Evolutionary conservation across 2,888 invertebrate species (phyloP), one percentile per base, ranked within the genome.

Genomic region (Leptopilina syphax): DNA sequence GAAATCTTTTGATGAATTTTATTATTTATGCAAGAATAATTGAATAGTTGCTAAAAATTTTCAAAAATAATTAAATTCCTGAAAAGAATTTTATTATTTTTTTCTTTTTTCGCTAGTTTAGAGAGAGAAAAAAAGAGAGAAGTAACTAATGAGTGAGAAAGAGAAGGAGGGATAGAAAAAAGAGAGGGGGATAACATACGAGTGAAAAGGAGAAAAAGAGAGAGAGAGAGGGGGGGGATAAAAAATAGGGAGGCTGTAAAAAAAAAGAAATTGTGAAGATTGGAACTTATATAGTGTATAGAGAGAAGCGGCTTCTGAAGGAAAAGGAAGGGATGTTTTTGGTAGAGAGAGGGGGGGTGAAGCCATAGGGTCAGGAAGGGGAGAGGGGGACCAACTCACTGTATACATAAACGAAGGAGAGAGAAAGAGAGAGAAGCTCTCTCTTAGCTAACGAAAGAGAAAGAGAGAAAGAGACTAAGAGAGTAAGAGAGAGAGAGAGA

Each of bases 341-440:
- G 77, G 77, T 5, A 13, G n/a, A 50, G 66, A 47, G 54, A 9
- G 9, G 7, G 34, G n/a, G 27, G 27, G 27, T 3, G 3, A 27
- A 27, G 27, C 27, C 27, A 27, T 27, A 2, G 27, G 27, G 27
- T 27, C 27, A 27, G 27, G 27, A 27, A 27, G 27, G 27, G 27
- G 27, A 27, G 27, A n/a, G 34, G 34, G 34, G 34, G 34, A 34
- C 2, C 34, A 34, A 80, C 44, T 27, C 68, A 78, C 24, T 67
- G 65, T 80, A 76, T 82, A 85, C 85, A 85, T 85, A 84, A 86
- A 84, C 80, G 34, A 34, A 34, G 0, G 2, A 34, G 0, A 34
- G 4, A 27, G 3, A 27, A 3, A 27, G 27, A 27, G 27, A 27
- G 27, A 27, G 27, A 27, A 27, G 27, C 18, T 18, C 18, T 18